Conservation (phyloP, 2,113 vertebrate species). For the Smithornis capensis region DNA sequence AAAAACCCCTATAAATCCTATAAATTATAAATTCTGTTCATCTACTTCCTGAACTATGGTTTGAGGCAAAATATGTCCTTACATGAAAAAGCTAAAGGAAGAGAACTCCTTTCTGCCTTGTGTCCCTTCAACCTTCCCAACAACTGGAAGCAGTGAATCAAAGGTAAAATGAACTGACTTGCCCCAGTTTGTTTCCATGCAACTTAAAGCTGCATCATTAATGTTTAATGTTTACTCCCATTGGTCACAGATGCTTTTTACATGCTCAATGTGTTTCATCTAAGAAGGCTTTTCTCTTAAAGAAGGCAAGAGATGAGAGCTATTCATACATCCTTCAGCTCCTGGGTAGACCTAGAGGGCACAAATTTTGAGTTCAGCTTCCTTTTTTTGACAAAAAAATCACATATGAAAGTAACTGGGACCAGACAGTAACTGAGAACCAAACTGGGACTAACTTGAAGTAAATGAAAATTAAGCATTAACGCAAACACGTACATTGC, state of each 20-base stretch:
- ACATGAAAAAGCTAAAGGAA: background rate
- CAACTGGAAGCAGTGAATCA: slow-evolving; percentile 59
- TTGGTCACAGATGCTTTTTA: slow-evolving; percentile 27
- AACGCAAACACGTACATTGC: background rate
- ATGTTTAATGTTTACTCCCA: slow-evolving; percentile 65
- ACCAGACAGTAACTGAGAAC: no score
- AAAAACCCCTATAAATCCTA: background rate
- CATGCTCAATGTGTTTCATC: background rate
- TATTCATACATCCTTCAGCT: background rate
- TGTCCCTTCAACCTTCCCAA: slow-evolving; percentile 16
- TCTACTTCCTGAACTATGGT: background rate
- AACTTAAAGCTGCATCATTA: slow-evolving; percentile 61
- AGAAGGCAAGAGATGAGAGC: background rate
- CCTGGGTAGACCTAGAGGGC: background rate
- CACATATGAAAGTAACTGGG: background rate
- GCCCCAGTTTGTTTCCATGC: slow-evolving; percentile 65
- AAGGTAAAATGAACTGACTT: slow-evolving; percentile 72
- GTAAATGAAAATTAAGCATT: background rate
- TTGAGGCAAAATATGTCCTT: background rate
- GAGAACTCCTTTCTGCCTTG: background rate
- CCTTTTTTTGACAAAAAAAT: background rate
- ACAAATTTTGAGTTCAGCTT: background rate
- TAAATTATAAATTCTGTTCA: background rate
- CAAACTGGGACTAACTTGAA: background rate
- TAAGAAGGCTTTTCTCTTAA: background rate